Evolutionary conservation across 2,113 vertebrate species (phyloP).

Genomic region (Otocyon megalotis): DNA sequence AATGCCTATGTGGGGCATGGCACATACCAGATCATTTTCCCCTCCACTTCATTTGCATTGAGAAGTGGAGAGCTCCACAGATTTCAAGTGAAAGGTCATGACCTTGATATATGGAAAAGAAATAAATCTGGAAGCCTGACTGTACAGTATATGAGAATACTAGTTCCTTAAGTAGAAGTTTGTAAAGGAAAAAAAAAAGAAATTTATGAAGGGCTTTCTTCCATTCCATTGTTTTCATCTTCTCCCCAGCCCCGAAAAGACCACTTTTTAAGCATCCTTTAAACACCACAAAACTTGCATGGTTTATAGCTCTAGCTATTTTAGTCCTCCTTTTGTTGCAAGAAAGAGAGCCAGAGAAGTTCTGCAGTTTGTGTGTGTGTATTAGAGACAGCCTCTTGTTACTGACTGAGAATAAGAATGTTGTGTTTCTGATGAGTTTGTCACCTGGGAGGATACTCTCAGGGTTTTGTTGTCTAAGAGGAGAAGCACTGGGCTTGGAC

Average conservation of each 20-base stretch:
- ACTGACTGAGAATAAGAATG: neutral
- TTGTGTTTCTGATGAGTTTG: neutral
- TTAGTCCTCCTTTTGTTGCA: neutral
- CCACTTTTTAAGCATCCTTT: neutral
- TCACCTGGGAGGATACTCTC: neutral
- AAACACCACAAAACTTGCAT: neutral
- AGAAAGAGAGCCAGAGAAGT: neutral
- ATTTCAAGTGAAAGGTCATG: neutral
- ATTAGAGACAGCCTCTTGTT: neutral
- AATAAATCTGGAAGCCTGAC: neutral
- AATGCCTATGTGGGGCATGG: too few relatives aligned
- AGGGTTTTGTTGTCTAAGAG: neutral
- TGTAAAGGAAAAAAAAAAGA: neutral
- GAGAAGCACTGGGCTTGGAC: neutral
- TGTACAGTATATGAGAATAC: neutral
- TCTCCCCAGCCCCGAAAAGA: fast-evolving
- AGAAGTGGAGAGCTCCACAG: neutral
- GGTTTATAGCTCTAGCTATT: neutral
- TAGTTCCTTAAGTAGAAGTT: neutral
- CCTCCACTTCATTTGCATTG: neutral
- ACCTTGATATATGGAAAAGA: neutral
- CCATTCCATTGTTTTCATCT: neutral
- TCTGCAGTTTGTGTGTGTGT: neutral
- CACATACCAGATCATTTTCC: neutral
- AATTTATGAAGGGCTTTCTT: neutral